phyloP scores from a whole-genome alignment of 2,888 invertebrate species.

The Matsumyia berberina region DNA sequence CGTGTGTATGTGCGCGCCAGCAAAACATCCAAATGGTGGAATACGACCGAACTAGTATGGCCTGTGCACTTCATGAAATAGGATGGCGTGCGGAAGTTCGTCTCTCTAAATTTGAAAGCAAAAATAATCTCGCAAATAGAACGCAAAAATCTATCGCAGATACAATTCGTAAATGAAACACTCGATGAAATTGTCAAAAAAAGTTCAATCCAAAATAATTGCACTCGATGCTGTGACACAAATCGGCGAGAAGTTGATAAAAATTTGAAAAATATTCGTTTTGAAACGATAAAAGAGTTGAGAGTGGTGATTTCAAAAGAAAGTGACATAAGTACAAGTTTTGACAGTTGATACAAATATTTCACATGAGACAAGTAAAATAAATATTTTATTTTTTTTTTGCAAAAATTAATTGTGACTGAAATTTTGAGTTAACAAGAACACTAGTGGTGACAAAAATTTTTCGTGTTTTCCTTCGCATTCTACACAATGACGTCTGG shows the following conservation, averaged over 20 bases:
- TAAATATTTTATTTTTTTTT: no score
- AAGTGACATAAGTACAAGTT: constrained; percentile 64
- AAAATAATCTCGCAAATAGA: constrained; percentile 67
- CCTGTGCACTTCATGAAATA: constrained; percentile 79
- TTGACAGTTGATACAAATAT: constrained; percentile 63
- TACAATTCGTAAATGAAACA: constrained; percentile 63
- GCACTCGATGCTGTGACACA: constrained; percentile 42
- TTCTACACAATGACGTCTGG: constrained; percentile 72
- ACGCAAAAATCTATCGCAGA: constrained; percentile 57
- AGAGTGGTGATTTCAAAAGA: constrained; percentile 34
- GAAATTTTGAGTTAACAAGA: constrained; percentile 17
- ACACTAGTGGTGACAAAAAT: constrained; percentile 26
- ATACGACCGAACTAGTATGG: constrained; percentile 78
- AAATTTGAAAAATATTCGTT: constrained; percentile 22
- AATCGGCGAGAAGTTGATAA: constrained; percentile 34
- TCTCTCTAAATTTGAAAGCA: constrained; percentile 67
- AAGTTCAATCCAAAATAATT: constrained; percentile 41
- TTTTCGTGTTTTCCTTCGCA: constrained; percentile 43
- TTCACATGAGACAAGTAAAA: background rate
- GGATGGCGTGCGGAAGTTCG: constrained; percentile 78
- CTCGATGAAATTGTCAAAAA: constrained; percentile 44
- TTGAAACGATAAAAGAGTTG: constrained; percentile 1
- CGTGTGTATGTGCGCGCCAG: constrained; percentile 70
- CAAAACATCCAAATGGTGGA: constrained; percentile 74
- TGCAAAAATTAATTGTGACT: constrained; percentile 5